These are phyloP conservation scores for Orchestia grillus DNA, from an alignment of 1,140 invertebrate genomes.

Conservation along the genomic window DNA sequence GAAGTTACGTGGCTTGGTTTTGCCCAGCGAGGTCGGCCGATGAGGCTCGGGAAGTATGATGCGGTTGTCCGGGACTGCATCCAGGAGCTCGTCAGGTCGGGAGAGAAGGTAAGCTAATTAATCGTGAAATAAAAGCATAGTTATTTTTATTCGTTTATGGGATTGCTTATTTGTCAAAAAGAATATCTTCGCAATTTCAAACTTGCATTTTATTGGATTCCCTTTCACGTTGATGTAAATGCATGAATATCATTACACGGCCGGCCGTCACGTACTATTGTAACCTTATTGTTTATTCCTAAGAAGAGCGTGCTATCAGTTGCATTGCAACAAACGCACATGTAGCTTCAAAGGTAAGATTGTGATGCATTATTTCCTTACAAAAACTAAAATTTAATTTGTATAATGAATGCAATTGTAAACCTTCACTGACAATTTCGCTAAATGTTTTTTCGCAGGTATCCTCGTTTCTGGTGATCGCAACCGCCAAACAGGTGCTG, in stretches of 20 bases:
- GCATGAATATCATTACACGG: too few species aligned
- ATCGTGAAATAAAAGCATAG: background rate
- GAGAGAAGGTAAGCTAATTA: slow-evolving; percentile 69
- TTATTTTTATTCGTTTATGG: background rate
- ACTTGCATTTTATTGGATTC: background rate
- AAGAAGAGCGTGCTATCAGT: background rate
- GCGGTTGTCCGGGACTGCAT: slow-evolving; percentile 71
- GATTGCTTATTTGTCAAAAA: background rate
- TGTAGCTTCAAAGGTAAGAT: background rate
- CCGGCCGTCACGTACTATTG: background rate
- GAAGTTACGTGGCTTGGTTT: slow-evolving; percentile 71
- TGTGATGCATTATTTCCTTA: too few species aligned
- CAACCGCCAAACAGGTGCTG: slow-evolving; percentile 71
- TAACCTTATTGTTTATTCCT: background rate
- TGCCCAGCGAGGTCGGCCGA: slow-evolving; percentile 70
- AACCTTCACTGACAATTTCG: background rate
- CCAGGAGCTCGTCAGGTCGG: slow-evolving; percentile 70
- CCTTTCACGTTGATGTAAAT: background rate
- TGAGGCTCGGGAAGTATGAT: slow-evolving; percentile 71
- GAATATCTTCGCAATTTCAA: background rate
- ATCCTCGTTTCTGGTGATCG: slow-evolving; percentile 71
- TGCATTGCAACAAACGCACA: background rate
- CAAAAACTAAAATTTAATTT: too few species aligned
- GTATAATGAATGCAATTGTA: background rate
- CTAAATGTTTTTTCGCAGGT: slow-evolving; percentile 58